Conservation (phyloP, 2,888 invertebrate species). For the Lutraria lutraria region DNA sequence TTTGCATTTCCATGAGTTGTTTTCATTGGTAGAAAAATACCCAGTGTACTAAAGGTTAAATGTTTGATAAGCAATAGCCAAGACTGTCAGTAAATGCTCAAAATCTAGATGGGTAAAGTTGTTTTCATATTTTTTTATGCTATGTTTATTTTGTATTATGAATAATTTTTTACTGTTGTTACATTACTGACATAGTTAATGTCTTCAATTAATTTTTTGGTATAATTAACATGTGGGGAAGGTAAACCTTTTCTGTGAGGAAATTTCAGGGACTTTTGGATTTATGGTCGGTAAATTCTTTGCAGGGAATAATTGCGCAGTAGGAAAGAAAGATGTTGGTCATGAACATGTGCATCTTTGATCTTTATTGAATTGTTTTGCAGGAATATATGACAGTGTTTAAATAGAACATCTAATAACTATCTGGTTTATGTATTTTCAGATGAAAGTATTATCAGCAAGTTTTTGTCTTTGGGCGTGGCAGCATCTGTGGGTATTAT, state of each 20-base stretch:
- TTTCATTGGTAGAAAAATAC: slow-evolving; percentile 3
- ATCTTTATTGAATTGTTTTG: background rate
- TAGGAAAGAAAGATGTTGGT: background rate
- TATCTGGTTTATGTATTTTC: slow-evolving; percentile 58
- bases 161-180: background rate
- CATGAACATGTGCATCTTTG: background rate
- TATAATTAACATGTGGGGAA: background rate
- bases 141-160: background rate
- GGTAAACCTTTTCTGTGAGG: background rate
- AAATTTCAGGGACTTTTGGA: background rate
- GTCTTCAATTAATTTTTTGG: background rate
- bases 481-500: slow-evolving; percentile 85
- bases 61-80: slow-evolving; percentile 1
- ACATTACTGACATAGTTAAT: background rate
- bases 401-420: background rate
- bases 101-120: background rate
- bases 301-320: background rate
- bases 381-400: background rate
- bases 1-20: slow-evolving; percentile 1
- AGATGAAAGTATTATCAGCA: slow-evolving; percentile 78
- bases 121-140: slow-evolving; percentile 11
- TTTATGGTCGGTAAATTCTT: background rate
- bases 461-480: slow-evolving; percentile 84
- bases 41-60: background rate
- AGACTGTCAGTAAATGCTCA: background rate